phyloP scores from a whole-genome alignment of 2,888 invertebrate species.

The Iselma pallidipennis region DNA sequence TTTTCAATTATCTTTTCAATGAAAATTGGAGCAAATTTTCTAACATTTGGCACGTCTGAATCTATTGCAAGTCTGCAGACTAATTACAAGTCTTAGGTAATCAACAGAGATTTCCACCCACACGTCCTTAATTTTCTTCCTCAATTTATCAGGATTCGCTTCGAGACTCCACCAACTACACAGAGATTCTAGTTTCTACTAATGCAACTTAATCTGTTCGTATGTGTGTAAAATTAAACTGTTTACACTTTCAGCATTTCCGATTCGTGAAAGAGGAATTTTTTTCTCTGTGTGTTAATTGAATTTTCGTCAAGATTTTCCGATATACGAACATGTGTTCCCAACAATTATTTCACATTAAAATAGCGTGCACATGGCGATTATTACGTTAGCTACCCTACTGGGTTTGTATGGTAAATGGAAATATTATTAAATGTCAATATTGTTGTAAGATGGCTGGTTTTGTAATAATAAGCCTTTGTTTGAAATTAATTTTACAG shows the following conservation, averaged over 20 bases:
- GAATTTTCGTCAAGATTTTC: no score
- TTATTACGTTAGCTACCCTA: background rate
- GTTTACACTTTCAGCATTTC: background rate
- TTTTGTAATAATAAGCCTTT: no score
- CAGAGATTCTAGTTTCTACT: background rate
- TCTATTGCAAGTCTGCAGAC: background rate
- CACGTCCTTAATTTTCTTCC: background rate
- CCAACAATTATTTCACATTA: no score
- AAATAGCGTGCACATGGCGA: background rate
- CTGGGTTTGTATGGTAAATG: background rate
- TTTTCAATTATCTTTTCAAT: no score
- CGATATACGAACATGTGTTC: background rate
- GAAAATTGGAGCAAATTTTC: no score
- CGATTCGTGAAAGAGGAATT: no score
- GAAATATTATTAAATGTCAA: background rate
- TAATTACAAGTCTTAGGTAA: background rate
- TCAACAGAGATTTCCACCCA: background rate
- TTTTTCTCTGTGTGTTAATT: no score
- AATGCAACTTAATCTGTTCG: constrained; percentile 1
- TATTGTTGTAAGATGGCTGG: no score
- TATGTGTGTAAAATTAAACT: background rate
- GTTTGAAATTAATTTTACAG: no score
- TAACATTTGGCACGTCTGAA: background rate
- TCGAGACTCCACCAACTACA: background rate
- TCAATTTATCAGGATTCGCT: background rate